Base-by-base conservation (phyloP, 2,797 vertebrate genomes). In the Scleropages formosus region DNA sequence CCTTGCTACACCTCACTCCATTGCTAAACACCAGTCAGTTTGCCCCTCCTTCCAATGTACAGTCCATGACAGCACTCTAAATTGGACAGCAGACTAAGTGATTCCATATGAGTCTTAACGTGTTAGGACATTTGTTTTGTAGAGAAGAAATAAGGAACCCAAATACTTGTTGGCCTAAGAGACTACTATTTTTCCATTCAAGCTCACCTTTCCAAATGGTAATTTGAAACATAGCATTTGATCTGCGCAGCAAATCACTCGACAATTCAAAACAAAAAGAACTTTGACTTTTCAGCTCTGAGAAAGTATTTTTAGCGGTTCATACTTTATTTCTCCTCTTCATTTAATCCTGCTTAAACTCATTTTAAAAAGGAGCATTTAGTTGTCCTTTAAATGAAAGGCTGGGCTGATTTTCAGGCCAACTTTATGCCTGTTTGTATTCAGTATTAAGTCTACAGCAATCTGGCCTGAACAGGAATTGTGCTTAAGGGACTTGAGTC, bases 391-490 rank as follows among this genome's bases (percentile, higher is more conserved):
- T 53, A 27, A 44, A 46, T 18, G 7, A 66, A 67, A 11, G 4
- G 24, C 26, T 56, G 13, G 51, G 26, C 69, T 59, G 53, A 56
- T 56, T 39, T 39, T 56, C 49, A 59, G 51, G 49, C 24, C 51
- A 71, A 26, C 26, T 18, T 15, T 51, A 71, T 27, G 68, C 68
- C 68, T 56, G 47, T 56, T 71, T 39, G 47, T 53, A 31, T 71
- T 71, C 11, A 26, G 47, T 56, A 27, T 27, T 58, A 56, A 71
- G 49, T 71, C 69, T 71, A 22, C 69, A 71, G 26, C 53, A 71
- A 71, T 71, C 69, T 71, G 69, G 69, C 69, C 51, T 47, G 51
- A 71, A 71, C 69, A 71, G 69, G 69, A 71, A 71, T 71, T 71
- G 51, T 1, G 49, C 69, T 71, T 71, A 71, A 71, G 51, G 69